These are phyloP conservation scores for Isurus oxyrinchus DNA, from an alignment of 2,113 vertebrate species.

Conservation along the genomic window DNA sequence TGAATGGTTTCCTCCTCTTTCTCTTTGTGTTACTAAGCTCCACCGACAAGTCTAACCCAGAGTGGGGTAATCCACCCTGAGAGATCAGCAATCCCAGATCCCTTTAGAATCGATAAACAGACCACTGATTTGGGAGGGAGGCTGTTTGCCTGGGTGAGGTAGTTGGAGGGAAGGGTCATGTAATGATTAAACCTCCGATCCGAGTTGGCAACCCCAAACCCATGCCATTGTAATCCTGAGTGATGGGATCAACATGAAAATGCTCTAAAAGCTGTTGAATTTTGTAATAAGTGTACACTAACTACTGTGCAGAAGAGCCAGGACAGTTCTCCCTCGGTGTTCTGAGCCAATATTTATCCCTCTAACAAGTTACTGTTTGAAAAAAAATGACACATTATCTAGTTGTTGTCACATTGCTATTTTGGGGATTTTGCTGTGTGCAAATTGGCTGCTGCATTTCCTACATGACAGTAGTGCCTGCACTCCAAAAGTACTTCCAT, in stretches of 20 bases:
- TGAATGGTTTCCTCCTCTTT: not conserved
- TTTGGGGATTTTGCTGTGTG: not conserved
- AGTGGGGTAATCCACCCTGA: not conserved
- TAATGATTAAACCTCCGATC: not conserved
- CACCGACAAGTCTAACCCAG: not conserved
- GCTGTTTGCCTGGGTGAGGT: too few relatives aligned
- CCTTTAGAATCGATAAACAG: not conserved
- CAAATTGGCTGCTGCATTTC: not conserved
- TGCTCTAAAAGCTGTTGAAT: not conserved
- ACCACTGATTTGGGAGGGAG: not conserved
- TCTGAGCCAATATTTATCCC: not conserved
- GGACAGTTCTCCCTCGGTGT: not conserved
- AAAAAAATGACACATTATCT: not conserved
- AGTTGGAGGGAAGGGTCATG: not conserved
- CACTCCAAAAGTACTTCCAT: not conserved
- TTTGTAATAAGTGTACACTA: not conserved
- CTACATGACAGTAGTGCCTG: not conserved
- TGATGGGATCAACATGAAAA: not conserved
- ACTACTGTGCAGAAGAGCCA: too few relatives aligned
- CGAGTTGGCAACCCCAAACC: not conserved
- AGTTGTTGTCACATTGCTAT: not conserved
- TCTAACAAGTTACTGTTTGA: not conserved
- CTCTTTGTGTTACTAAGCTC: not conserved
- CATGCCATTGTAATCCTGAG: not conserved
- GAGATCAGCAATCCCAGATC: not conserved